A percentile compares a stretch with the other conserved stretches of the same genome.
Conservation (phyloP, 2,113 vertebrate genomes). For the Tachysurus fulvidraco region DNA sequence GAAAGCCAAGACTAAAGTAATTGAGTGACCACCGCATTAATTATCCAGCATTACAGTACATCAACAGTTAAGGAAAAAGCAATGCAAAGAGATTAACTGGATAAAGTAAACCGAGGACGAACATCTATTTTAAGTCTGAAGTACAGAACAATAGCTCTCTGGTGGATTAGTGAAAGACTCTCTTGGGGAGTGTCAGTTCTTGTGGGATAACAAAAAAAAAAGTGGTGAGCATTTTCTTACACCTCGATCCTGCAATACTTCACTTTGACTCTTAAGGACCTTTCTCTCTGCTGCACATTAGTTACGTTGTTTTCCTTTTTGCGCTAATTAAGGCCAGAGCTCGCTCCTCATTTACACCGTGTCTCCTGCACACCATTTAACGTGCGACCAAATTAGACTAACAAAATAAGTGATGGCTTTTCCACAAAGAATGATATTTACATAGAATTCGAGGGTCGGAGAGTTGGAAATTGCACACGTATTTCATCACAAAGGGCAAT, state of each 20-base stretch:
- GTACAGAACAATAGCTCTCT: constrained; percentile 37
- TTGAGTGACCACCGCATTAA: background rate
- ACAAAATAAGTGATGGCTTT: constrained; percentile 40
- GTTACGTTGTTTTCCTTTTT: constrained; percentile 43
- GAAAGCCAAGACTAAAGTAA: background rate
- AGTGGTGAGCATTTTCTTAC: constrained; percentile 17
- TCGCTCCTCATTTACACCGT: constrained; percentile 50
- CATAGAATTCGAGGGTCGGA: constrained; percentile 41
- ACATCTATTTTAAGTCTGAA: constrained; percentile 29
- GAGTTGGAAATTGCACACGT: constrained; percentile 52
- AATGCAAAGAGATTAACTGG: background rate
- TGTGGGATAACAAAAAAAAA: background rate
- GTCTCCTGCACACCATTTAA: constrained; percentile 40
- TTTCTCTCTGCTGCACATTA: constrained; percentile 44
- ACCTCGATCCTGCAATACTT: constrained; percentile 38
- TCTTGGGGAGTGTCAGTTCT: constrained; percentile 11
- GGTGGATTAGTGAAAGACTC: constrained; percentile 22
- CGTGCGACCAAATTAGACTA: constrained; percentile 53
- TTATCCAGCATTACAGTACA: background rate
- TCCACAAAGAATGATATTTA: constrained; percentile 49
- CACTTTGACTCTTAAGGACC: constrained; percentile 34
- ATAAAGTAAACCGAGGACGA: background rate
- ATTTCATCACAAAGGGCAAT: constrained; percentile 57
- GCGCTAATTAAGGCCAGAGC: constrained; percentile 52
- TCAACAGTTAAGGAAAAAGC: background rate